Evolutionary conservation across 2,797 vertebrate genomes (phyloP).

Genomic region (Cygnus olor): DNA sequence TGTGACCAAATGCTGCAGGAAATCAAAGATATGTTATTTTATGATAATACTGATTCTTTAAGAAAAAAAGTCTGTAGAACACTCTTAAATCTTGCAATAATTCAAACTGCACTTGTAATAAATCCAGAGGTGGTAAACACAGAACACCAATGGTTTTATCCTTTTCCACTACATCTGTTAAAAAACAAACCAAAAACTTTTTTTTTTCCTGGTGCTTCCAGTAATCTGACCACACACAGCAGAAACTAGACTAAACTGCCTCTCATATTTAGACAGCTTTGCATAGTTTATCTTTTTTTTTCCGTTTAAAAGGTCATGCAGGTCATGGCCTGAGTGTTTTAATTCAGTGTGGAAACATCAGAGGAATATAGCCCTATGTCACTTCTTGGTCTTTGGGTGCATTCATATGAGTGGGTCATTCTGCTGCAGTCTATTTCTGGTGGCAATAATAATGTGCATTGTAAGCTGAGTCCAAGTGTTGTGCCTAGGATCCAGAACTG

Average conservation of each 20-base stretch:
- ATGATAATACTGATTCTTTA: neutral
- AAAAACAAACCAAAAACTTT: neutral
- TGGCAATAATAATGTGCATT: neutral
- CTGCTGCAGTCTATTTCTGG: neutral
- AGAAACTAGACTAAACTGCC: neutral
- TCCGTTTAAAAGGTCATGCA: neutral
- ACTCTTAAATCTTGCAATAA: neutral
- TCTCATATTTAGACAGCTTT: neutral
- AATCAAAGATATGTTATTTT: conserved; percentile 20
- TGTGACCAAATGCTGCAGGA: conserved; percentile 12
- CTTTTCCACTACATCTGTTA: neutral
- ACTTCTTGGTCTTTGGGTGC: neutral
- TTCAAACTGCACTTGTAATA: neutral
- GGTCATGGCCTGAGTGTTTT: neutral
- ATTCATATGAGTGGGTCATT: neutral
- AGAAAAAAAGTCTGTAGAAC: neutral
- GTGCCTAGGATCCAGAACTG: neutral
- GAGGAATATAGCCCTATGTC: neutral
- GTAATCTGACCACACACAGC: neutral
- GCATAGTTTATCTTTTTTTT: neutral
- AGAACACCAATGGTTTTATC: neutral
- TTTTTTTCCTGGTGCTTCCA: neutral
- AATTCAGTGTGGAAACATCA: neutral
- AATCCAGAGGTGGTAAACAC: neutral
- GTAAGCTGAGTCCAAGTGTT: neutral